phyloP scores from a whole-genome alignment of 1,140 invertebrate species.

The Hormaphis cornu region DNA sequence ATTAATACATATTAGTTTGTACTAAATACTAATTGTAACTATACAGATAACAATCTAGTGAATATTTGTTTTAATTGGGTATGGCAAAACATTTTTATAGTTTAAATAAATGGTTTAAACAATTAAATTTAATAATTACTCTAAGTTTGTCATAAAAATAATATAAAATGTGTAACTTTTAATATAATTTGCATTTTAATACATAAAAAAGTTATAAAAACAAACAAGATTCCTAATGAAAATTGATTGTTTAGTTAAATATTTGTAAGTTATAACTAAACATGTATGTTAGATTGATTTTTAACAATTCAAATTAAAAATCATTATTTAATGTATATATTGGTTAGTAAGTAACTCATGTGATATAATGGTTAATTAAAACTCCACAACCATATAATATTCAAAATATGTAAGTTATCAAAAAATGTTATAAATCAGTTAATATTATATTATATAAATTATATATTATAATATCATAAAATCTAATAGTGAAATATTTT shows the following conservation, averaged over 20 bases:
- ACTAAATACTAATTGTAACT: background rate
- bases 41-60: background rate
- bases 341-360: constrained; percentile 1
- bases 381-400: background rate
- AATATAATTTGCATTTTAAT: background rate
- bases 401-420: background rate
- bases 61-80: background rate
- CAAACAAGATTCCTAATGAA: background rate
- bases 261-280: background rate
- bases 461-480: background rate
- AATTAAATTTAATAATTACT: background rate
- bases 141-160: background rate
- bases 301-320: background rate
- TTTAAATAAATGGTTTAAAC: background rate
- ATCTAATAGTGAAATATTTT: constrained; percentile 23
- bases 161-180: background rate
- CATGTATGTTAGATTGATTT: background rate
- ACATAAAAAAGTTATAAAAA: background rate
- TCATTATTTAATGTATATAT: background rate
- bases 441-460: background rate
- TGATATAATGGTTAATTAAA: background rate
- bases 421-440: no score
- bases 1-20: background rate
- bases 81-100: background rate
- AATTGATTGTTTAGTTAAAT: background rate